Base-by-base conservation (phyloP, 2,797 vertebrate species). In the Pseudochromis fuscus region DNA sequence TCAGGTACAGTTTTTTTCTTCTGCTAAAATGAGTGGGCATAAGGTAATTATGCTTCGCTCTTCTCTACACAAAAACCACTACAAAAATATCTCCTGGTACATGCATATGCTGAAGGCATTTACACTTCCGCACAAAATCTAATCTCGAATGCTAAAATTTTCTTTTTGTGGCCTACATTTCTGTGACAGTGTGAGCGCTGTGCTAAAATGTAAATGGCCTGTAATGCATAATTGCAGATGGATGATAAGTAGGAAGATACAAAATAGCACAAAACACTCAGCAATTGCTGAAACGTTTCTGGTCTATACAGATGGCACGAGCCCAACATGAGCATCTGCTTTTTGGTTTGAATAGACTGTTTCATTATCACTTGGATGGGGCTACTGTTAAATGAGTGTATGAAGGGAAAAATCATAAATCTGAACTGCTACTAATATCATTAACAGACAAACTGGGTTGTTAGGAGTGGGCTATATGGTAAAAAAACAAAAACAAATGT, bases 231-330 rank as follows among this genome's bases (percentile, higher is more conserved):
- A 67, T 75, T 75, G 33, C 53, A 60, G 61, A 51, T n/a, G 12
- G 45, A 84, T 52, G 58, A 75, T 56, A 46, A 70, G 66, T 19
- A 46, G 51, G 27, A 62, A n/a, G 7, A 70, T 25, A 52, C 28
- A 49, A 74, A 81, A 75, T 13, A 52, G 37, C 46, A 76, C 42
- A 56, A 73, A 78, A 56, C 42, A 82, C 46, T 76, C 62, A 49
- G 61, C 8, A 63, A 19, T 2, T 46, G 4, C 59, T 42, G 24
- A 62, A 66, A 19, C 18, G 23, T 62, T 67, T 19, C 33, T 52
- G 37, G 27, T 71, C 23, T 2, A 7, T 7, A 24, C 49, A 72
- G 28, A 35, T 24, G 28, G n/a, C 70, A 46, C 7, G 12, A 76
- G 57, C 37, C 60, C 61, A 69, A 78, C 16, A 7, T 21, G 48